Conservation (phyloP, 2,113 vertebrate species). For the Deroptyus accipitrinus region DNA sequence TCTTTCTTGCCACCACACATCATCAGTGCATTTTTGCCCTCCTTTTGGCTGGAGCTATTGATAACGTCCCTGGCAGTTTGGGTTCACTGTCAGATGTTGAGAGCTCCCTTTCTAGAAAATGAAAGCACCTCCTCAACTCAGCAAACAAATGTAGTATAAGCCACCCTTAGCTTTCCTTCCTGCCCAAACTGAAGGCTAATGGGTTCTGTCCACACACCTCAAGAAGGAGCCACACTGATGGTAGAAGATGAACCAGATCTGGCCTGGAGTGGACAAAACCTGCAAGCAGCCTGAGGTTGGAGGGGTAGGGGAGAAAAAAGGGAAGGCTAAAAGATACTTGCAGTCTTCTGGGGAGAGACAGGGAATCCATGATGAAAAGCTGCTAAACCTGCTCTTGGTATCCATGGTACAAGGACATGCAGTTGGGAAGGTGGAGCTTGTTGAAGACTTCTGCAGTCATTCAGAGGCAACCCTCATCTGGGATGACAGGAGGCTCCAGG, state of each 20-base stretch:
- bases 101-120: not conserved
- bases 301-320: not conserved
- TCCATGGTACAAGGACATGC: not conserved
- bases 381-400: not conserved
- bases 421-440: not conserved
- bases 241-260: not conserved
- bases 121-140: not conserved
- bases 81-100: not conserved
- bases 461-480: not conserved
- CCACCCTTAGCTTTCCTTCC: not conserved
- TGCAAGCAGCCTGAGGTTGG: not conserved
- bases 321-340: not conserved
- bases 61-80: not conserved
- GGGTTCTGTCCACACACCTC: not conserved
- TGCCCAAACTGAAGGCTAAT: not conserved
- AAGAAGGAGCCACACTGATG: not conserved
- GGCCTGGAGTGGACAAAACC: not conserved
- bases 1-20: not conserved
- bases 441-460: not conserved
- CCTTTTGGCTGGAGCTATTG: not conserved
- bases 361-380: not conserved
- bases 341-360: not conserved
- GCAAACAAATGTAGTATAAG: not conserved
- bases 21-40: not conserved
- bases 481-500: not conserved